Percentiles rank a stretch among this genome's conserved stretches.
Evolutionary conservation across 2,113 vertebrate species (phyloP).

Genomic region (Amazona guildingii): DNA sequence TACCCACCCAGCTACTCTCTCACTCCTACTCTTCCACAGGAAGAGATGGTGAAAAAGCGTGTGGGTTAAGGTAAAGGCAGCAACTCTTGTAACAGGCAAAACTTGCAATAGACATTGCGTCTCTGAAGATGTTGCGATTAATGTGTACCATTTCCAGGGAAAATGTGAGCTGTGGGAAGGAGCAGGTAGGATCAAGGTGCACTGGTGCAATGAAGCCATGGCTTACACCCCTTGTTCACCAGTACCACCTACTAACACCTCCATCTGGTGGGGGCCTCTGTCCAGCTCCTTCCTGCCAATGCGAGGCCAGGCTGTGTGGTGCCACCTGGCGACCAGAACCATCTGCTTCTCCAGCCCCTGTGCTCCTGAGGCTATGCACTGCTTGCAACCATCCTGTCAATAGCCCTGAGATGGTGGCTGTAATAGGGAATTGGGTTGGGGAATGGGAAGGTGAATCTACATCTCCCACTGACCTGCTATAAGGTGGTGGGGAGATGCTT

Average conservation of each 20-base stretch:
- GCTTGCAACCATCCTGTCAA: rapidly evolving
- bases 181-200: background rate
- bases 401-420: background rate
- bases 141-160: background rate
- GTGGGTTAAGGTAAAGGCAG: background rate
- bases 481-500: background rate
- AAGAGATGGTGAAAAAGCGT: background rate
- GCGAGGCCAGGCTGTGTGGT: background rate
- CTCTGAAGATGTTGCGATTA: background rate
- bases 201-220: background rate
- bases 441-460: background rate
- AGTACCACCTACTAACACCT: slow-evolving; percentile 11
- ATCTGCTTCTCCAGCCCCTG: background rate
- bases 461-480: background rate
- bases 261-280: background rate
- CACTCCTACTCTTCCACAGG: background rate
- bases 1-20: background rate
- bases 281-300: background rate
- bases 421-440: rapidly evolving
- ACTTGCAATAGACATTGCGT: rapidly evolving
- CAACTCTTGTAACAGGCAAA: background rate
- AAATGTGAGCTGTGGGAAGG: background rate
- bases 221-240: background rate
- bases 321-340: background rate
- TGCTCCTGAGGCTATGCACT: too few species aligned